Percentiles rank a stretch among this genome's conserved stretches.
Conservation (phyloP, 2,113 vertebrate genomes). For the Lipophrys pholis region DNA sequence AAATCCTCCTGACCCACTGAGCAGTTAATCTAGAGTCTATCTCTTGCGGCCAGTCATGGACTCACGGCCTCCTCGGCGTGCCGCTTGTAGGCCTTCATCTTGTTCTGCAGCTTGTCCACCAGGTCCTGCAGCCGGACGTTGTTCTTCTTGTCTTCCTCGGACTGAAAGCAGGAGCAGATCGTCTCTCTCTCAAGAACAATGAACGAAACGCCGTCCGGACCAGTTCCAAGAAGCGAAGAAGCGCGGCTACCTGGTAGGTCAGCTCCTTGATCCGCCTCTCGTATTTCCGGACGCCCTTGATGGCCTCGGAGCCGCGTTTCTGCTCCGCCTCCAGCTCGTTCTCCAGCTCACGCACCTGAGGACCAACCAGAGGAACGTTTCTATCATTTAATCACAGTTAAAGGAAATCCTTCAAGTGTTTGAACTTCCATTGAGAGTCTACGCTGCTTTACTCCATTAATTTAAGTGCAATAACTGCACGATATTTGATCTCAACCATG, state of each 20-base stretch:
- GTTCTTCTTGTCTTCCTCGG: slow-evolving; percentile 72
- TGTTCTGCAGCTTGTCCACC: slow-evolving; percentile 69
- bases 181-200: too few relatives aligned
- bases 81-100: slow-evolving; percentile 64
- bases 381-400: too few relatives aligned
- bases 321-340: slow-evolving; percentile 63
- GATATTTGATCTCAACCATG: too few relatives aligned
- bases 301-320: slow-evolving; percentile 44
- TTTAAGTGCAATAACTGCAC: too few relatives aligned
- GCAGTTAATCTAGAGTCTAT: too few relatives aligned
- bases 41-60: too few relatives aligned
- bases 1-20: too few relatives aligned
- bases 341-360: slow-evolving; percentile 66
- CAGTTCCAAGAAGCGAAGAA: background rate
- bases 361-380: background rate
- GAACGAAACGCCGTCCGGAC: background rate
- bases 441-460: too few relatives aligned
- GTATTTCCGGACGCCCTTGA: slow-evolving; percentile 62
- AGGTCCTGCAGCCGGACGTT: slow-evolving; percentile 59
- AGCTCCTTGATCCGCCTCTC: slow-evolving; percentile 66
- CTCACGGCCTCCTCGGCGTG: slow-evolving; percentile 65
- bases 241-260: slow-evolving; percentile 59
- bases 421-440: too few relatives aligned
- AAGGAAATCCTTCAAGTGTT: too few relatives aligned
- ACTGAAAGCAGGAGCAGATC: slow-evolving; percentile 13